These are phyloP conservation scores for Congeria kusceri DNA, from an alignment of 2,888 invertebrate species.

Conservation along the genomic window DNA sequence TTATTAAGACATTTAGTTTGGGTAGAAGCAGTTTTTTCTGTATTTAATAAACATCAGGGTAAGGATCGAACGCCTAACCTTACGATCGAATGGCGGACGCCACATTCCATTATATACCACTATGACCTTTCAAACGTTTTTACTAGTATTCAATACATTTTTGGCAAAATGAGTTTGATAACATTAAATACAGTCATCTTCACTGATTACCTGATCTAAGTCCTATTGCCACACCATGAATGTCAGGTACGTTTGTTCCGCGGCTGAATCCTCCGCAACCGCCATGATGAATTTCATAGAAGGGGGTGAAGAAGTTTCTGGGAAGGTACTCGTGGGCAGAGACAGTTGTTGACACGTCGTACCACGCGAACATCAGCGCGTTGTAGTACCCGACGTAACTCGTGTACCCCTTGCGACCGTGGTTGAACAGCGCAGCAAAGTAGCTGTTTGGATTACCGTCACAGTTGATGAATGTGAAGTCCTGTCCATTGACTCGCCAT, in stretches of 20 bases:
- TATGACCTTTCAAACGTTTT: too few species aligned
- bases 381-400: constrained; percentile 24
- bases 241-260: constrained; percentile 15
- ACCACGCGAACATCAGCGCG: constrained; percentile 36
- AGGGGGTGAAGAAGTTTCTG: constrained; percentile 37
- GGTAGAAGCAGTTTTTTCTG: too few species aligned
- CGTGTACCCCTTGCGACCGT: constrained; percentile 11
- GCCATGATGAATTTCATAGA: constrained; percentile 57
- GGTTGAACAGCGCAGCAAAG: constrained; percentile 44
- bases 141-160: too few species aligned
- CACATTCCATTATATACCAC: too few species aligned
- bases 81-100: too few species aligned
- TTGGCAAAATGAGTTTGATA: too few species aligned
- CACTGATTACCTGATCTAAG: constrained; percentile 54
- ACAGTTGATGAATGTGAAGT: constrained; percentile 48
- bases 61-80: too few species aligned
- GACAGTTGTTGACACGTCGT: constrained; percentile 19
- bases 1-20: too few species aligned
- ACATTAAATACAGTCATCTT: too few species aligned
- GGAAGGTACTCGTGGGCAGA: constrained; percentile 19
- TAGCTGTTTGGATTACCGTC: constrained; percentile 60
- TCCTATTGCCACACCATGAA: constrained; percentile 53
- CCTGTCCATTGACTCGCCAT: constrained; percentile 43
- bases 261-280: constrained; percentile 62
- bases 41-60: too few species aligned